phyloP scores from a whole-genome alignment of 92 coral and sea anemone genomes.

The Siderastrea radians region DNA sequence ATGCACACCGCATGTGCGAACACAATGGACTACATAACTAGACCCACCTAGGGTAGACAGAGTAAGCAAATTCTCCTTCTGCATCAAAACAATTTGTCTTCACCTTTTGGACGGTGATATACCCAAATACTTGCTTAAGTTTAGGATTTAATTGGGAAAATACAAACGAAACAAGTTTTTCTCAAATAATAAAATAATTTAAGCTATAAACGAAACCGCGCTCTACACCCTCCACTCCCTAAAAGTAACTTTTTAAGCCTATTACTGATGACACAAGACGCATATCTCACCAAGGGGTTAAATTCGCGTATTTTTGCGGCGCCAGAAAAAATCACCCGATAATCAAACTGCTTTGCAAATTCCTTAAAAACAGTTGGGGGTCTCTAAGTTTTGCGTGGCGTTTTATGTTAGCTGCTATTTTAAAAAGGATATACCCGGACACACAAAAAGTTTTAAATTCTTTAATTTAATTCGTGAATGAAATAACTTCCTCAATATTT shows the following conservation, averaged over 20 bases:
- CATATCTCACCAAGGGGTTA: background rate
- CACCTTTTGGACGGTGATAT: too few species aligned
- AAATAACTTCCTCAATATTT: background rate
- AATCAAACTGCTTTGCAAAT: background rate
- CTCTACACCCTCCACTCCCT: constrained; percentile 9
- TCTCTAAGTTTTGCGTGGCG: background rate
- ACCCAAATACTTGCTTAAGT: background rate
- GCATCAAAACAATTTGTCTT: background rate
- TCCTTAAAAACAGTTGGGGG: constrained; percentile 9
- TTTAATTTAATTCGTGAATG: background rate
- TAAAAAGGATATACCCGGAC: background rate
- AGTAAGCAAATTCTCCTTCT: background rate
- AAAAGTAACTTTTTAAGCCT: background rate
- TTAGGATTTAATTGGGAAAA: too few species aligned
- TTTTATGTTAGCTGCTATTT: background rate
- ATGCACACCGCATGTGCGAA: constrained; percentile 28
- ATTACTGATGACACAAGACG: background rate
- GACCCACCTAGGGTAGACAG: background rate
- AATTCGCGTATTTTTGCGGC: background rate
- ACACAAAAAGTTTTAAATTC: background rate
- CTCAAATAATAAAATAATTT: background rate
- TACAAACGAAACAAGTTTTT: background rate
- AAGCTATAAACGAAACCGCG: background rate
- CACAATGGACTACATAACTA: background rate
- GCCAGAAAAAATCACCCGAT: background rate